Evolutionary conservation across 2,888 invertebrate genomes (phyloP), one percentile per base, ranked within the genome.

Genomic region (Hyalella azteca): DNA sequence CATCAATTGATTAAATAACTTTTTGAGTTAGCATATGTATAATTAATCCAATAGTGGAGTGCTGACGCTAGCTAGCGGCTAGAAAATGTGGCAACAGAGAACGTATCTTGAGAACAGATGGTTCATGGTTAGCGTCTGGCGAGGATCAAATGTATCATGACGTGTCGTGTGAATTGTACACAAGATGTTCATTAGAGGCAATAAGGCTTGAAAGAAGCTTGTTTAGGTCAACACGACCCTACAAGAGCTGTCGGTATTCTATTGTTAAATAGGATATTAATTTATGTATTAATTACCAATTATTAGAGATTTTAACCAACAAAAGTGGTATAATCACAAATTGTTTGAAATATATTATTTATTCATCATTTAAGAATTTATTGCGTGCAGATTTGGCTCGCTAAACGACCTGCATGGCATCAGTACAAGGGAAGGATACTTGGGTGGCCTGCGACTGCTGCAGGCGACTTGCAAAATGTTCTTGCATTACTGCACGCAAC

Each of bases 401-500:
- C 60, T 84, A 22, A 54, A 78, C 29, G 82, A 84, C 60, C 82
- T 85, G 41, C 66, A 85, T 59, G 85, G 84, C 39, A 85, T 84
- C 66, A 84, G 82, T 59, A 32, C 40, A 15, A 81, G 85, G 50
- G 85, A 85, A 80, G 86, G 86, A 39, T 85, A 85, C 73, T 49
- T 85, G 36, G 86, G 86, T 32, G 86, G 86, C n/a, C 78, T 86
- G 13, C 73, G 85, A 26, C 78, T 86, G 26, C 82, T 86, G 11
- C 86, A 86, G 78, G 86, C 86, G 26, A 85, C 86, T n/a, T 85
- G 85, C 82, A 85, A 85, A 60, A 83, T 81, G 73, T 86, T 86
- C 79, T 85, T 84, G 73, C 78, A 84, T 45, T 85, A 82, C 76
- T 85, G 85, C 78, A 84, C 82, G 11, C 78, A 80, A 73, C 83